phyloP scores from a whole-genome alignment of 2,888 invertebrate genomes.

The Aromia moschata region DNA sequence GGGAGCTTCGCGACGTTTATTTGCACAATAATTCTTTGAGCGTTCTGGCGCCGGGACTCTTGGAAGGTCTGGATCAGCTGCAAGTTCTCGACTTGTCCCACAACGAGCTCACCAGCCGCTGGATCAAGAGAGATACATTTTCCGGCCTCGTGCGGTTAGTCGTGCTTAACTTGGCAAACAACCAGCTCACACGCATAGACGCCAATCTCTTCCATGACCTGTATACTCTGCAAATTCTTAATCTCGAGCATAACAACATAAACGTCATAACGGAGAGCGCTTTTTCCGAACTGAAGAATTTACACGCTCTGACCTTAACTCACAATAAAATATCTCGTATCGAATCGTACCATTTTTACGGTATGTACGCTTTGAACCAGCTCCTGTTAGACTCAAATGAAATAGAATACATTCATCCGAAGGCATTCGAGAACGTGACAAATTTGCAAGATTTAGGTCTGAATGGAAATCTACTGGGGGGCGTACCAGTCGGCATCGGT shows the following conservation, averaged over 20 bases:
- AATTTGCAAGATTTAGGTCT: slow-evolving; percentile 80
- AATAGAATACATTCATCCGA: slow-evolving; percentile 74
- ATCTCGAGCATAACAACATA: slow-evolving; percentile 77
- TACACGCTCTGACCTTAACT: slow-evolving; percentile 79
- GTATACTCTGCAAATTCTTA: slow-evolving; percentile 78
- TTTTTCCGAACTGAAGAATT: slow-evolving; percentile 78
- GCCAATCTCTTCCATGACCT: slow-evolving; percentile 77
- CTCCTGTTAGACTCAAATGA: slow-evolving; percentile 79
- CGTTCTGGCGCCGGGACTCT: slow-evolving; percentile 77
- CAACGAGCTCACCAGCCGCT: slow-evolving; percentile 80
- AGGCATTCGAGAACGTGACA: slow-evolving; percentile 80
- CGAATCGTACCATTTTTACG: slow-evolving; percentile 76
- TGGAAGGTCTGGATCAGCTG: slow-evolving; percentile 78
- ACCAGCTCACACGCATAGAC: slow-evolving; percentile 77
- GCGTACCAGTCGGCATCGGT: slow-evolving; percentile 76
- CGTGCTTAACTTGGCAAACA: slow-evolving; percentile 78
- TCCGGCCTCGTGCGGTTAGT: slow-evolving; percentile 77
- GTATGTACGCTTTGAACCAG: slow-evolving; percentile 77
- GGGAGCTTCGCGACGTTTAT: slow-evolving; percentile 76
- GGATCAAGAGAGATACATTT: slow-evolving; percentile 82
- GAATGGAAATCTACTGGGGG: slow-evolving; percentile 76
- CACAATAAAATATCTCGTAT: slow-evolving; percentile 76
- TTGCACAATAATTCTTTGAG: slow-evolving; percentile 81
- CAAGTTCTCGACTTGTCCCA: slow-evolving; percentile 77
- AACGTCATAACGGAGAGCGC: slow-evolving; percentile 77